These are phyloP conservation scores for Rhopilema esculentum DNA, from an alignment of 30 jellyfish, hydroid and myxozoan genomes.

Conservation along the genomic window DNA sequence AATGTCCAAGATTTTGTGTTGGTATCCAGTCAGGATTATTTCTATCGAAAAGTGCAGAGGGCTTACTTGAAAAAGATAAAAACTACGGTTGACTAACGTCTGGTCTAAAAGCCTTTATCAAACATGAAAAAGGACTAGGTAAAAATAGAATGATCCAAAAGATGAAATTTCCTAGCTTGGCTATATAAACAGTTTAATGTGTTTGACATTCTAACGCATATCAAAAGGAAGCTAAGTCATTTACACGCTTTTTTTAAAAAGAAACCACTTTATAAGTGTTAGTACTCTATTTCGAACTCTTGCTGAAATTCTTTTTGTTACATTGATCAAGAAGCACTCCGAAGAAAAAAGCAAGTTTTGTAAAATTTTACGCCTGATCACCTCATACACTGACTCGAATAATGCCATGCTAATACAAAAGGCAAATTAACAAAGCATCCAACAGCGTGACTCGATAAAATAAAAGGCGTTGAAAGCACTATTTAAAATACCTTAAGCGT, in stretches of 20 bases:
- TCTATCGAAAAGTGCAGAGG: slow-evolving; percentile 15
- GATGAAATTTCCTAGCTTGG: not conserved
- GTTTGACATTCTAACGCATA: not conserved
- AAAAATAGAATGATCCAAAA: not conserved
- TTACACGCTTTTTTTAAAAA: too few species aligned
- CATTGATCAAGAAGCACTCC: not conserved
- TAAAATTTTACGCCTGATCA: not conserved
- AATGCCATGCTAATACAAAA: not conserved
- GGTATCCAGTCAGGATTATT: slow-evolving; percentile 17
- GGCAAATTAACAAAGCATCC: not conserved
- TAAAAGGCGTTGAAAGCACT: not conserved
- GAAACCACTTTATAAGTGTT: too few species aligned
- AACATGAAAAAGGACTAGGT: not conserved
- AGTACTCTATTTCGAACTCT: not conserved
- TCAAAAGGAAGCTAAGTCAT: not conserved
- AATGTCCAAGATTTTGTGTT: slow-evolving; percentile 9
- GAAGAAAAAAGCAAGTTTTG: not conserved
- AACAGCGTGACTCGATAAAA: not conserved
- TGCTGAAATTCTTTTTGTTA: not conserved
- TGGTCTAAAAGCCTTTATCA: not conserved
- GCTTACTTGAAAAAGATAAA: slow-evolving; percentile 3
- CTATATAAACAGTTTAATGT: not conserved
- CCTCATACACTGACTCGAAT: not conserved
- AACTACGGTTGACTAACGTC: not conserved
- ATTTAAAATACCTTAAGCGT: not conserved